Conservation (phyloP, 2,113 vertebrate species). For the Xiphias gladius region DNA sequence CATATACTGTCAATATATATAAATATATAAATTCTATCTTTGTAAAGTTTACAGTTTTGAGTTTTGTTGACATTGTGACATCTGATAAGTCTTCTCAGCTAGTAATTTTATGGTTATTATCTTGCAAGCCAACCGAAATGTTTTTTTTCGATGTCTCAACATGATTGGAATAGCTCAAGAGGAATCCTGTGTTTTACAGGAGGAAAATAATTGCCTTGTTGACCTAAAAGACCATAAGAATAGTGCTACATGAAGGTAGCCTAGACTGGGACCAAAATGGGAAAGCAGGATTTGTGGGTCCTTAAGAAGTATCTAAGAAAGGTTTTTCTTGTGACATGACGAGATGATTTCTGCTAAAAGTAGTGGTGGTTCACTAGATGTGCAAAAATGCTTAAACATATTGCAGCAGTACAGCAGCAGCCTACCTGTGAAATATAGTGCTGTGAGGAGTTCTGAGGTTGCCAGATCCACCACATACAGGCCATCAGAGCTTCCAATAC, state of each 20-base stretch:
- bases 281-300: background rate
- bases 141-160: background rate
- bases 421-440: constrained; percentile 85
- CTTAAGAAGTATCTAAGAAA: background rate
- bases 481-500: constrained; percentile 88
- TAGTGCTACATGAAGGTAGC: background rate
- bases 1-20: background rate
- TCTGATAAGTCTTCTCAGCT: background rate
- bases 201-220: background rate
- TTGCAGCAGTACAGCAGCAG: background rate
- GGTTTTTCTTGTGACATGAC: background rate
- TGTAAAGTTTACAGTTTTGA: background rate
- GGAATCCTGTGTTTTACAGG: constrained; percentile 3
- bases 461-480: constrained; percentile 88
- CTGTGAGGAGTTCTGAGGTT: constrained; percentile 86
- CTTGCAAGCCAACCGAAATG: background rate
- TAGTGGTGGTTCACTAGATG: background rate
- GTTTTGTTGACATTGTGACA: background rate
- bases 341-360: background rate
- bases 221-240: background rate
- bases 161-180: background rate
- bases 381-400: background rate
- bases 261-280: background rate
- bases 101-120: background rate
- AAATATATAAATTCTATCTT: background rate